These are phyloP conservation scores for Parasteatoda lunata DNA, from an alignment of 2,888 invertebrate genomes.

Conservation along the genomic window DNA sequence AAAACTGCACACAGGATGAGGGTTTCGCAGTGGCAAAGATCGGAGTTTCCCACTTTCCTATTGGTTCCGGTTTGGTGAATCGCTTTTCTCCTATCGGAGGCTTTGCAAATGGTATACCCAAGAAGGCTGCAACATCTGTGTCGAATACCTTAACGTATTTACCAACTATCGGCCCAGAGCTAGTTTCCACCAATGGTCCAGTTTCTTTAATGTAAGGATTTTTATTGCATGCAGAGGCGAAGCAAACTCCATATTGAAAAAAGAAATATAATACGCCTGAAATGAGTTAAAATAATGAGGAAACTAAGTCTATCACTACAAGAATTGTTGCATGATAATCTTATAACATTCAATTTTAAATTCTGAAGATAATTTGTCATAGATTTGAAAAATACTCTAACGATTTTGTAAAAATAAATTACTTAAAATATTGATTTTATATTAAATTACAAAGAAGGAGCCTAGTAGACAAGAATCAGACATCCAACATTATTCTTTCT, in stretches of 20 bases:
- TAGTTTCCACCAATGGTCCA: constrained; percentile 82
- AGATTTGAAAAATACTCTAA: no score
- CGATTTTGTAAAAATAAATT: no score
- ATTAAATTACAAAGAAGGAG: no score
- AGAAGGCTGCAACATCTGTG: constrained; percentile 51
- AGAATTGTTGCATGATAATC: no score
- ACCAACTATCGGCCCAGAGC: constrained; percentile 83
- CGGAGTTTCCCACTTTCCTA: constrained; percentile 49
- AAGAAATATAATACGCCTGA: constrained; percentile 6
- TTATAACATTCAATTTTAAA: no score
- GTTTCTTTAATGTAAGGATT: constrained; percentile 23
- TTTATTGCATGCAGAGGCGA: constrained; percentile 8
- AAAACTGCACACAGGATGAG: constrained; percentile 55
- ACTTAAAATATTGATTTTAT: no score
- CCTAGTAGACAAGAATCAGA: no score
- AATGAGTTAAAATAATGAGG: not conserved
- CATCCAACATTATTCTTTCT: no score
- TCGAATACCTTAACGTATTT: constrained; percentile 57
- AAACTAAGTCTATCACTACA: no score
- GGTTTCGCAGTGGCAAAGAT: constrained; percentile 39
- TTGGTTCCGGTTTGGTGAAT: constrained; percentile 45
- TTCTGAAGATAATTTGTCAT: no score
- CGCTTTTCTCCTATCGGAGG: constrained; percentile 52
- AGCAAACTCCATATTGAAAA: not conserved
- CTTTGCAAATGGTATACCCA: constrained; percentile 66